Conservation (phyloP, 2,113 vertebrate species). For the Alouatta palliata region DNA sequence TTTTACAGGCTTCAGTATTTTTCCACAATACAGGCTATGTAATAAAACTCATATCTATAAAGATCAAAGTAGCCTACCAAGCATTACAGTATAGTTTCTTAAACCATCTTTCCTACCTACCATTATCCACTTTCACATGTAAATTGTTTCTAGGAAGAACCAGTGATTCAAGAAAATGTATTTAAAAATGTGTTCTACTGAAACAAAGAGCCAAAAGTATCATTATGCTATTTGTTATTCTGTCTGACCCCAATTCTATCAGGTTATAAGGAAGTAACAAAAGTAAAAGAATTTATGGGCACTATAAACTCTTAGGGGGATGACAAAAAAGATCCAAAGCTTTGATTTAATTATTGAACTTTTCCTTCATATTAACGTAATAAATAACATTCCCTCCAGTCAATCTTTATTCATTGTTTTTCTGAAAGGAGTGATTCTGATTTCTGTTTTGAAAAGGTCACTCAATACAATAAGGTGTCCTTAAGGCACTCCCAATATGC, state of each 20-base stretch:
- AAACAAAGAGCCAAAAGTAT: neutral
- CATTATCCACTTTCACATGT: neutral
- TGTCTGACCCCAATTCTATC: neutral
- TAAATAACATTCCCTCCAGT: neutral
- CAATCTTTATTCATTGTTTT: neutral
- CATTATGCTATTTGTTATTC: neutral
- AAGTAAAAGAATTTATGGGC: neutral
- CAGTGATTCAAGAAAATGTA: neutral
- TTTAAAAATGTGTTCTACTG: neutral
- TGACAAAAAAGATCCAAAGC: neutral
- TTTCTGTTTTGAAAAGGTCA: slow-evolving; percentile 10
- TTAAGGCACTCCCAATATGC: neutral
- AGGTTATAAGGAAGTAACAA: neutral
- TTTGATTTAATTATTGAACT: neutral
- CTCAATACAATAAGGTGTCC: neutral
- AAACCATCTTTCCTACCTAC: neutral
- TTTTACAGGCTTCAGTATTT: neutral
- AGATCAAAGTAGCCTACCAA: neutral
- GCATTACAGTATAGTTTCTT: neutral
- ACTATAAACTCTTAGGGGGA: neutral
- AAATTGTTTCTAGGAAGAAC: neutral
- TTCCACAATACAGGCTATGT: neutral
- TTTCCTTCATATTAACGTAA: neutral
- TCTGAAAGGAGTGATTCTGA: neutral
- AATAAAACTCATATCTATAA: neutral